Evolutionary conservation across 2,797 vertebrate species (phyloP).

Genomic region (Sebastes taczanowskii): DNA sequence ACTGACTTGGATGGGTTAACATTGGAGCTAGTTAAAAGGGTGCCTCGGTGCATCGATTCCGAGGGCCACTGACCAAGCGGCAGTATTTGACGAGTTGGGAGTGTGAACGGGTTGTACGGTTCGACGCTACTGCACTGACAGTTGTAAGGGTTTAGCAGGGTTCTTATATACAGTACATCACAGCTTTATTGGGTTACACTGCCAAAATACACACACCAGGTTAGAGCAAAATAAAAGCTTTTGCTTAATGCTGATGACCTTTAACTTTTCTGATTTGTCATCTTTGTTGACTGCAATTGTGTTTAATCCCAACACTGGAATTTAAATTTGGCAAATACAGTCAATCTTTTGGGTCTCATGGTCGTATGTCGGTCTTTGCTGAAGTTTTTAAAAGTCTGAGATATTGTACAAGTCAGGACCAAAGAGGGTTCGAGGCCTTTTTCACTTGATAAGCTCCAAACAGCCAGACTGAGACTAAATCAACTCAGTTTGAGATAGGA

Average conservation of each 20-base stretch:
- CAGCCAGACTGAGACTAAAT: slow-evolving; percentile 3
- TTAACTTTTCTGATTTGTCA: not conserved
- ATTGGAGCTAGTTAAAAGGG: too few species aligned
- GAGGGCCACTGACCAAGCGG: too few species aligned
- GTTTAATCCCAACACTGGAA: not conserved
- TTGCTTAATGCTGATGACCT: not conserved
- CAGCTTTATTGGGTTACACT: too few species aligned
- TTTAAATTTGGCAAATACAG: not conserved
- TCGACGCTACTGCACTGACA: too few species aligned
- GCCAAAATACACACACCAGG: too few species aligned
- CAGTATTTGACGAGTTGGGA: too few species aligned
- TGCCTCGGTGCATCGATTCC: too few species aligned
- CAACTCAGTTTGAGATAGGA: not conserved
- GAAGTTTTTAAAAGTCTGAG: not conserved
- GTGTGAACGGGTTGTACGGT: too few species aligned
- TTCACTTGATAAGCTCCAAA: slow-evolving; percentile 17
- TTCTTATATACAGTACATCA: too few species aligned
- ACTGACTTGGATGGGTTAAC: too few species aligned
- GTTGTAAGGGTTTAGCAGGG: too few species aligned
- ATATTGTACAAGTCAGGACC: not conserved
- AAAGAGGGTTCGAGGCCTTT: not conserved
- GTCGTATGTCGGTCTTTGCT: not conserved
- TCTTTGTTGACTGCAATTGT: not conserved
- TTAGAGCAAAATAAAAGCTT: too few species aligned
- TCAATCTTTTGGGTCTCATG: not conserved